Evolutionary conservation across 2,113 vertebrate genomes (phyloP).

Genomic region (Mesitornis unicolor): DNA sequence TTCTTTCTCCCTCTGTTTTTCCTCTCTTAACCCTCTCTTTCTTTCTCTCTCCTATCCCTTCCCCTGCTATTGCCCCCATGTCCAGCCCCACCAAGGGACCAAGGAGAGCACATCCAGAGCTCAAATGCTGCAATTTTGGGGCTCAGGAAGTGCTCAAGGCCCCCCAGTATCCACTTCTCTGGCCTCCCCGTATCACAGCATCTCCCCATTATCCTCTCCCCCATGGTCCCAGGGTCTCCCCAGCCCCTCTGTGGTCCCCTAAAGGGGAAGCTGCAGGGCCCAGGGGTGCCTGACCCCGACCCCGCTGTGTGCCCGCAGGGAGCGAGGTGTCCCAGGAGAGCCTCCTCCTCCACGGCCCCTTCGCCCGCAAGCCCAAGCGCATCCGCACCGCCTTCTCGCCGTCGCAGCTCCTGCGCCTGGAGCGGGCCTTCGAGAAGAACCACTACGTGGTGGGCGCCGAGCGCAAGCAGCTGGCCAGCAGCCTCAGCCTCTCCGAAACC

Average conservation of each 20-base stretch:
- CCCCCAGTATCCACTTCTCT: accelerated
- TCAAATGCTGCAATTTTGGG: neutral
- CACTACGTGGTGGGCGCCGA: constrained; percentile 97
- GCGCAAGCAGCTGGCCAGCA: constrained; percentile 93
- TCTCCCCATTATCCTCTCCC: accelerated
- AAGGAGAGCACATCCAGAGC: accelerated
- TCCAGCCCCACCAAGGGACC: accelerated
- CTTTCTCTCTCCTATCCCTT: neutral
- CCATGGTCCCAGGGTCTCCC: too few relatives aligned
- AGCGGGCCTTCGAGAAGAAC: constrained; percentile 97
- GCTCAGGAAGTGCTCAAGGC: accelerated
- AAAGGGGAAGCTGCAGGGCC: too few relatives aligned
- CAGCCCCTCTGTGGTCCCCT: too few relatives aligned
- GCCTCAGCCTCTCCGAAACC: constrained; percentile 92
- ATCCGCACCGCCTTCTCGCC: constrained; percentile 97
- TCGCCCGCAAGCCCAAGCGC: constrained; percentile 93
- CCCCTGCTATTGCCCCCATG: accelerated
- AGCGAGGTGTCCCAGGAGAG: constrained; percentile 91
- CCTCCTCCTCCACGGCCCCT: constrained; percentile 92
- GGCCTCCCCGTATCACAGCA: accelerated
- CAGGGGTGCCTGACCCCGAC: neutral
- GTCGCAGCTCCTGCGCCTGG: constrained; percentile 92
- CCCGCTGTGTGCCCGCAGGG: constrained; percentile 63
- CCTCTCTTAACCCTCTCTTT: neutral
- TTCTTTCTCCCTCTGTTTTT: neutral